A percentile compares a stretch with the other conserved stretches of the same genome.
Conservation (phyloP, 2,888 invertebrate species). For the Polyommatus icarus region DNA sequence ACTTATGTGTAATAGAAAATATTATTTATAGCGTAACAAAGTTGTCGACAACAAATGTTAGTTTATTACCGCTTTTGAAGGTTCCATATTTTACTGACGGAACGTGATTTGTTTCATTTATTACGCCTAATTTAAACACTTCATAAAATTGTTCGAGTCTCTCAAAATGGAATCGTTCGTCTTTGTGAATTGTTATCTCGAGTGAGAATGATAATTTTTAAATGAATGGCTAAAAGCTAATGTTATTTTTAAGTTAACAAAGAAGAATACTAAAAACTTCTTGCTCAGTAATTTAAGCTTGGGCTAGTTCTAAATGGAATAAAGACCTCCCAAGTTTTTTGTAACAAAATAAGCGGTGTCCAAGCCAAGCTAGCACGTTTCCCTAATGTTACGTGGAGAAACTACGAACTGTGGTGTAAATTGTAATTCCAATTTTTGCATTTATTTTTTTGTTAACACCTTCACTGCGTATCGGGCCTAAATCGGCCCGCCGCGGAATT, state of each 20-base stretch:
- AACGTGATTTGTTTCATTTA: conserved; percentile 15
- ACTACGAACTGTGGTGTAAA: not conserved
- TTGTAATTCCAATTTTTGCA: no score
- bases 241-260: no score
- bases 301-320: not conserved
- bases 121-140: not conserved
- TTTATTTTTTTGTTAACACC: no score
- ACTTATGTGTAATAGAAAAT: conserved; percentile 12
- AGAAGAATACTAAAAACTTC: no score
- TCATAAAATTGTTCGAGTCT: not conserved
- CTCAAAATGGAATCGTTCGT: not conserved
- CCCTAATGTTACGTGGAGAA: not conserved
- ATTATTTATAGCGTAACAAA: conserved; percentile 10
- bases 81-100: conserved; percentile 4
- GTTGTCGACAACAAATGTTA: conserved; percentile 9
- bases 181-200: not conserved
- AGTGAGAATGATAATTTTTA: no score
- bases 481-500: no score
- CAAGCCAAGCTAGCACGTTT: not conserved
- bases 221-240: no score
- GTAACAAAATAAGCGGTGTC: not conserved
- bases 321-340: not conserved
- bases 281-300: not conserved
- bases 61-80: conserved; percentile 13
- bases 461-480: no score